Evolutionary conservation across 2,888 invertebrate species (phyloP).

Genomic region (Dryococelus australis): DNA sequence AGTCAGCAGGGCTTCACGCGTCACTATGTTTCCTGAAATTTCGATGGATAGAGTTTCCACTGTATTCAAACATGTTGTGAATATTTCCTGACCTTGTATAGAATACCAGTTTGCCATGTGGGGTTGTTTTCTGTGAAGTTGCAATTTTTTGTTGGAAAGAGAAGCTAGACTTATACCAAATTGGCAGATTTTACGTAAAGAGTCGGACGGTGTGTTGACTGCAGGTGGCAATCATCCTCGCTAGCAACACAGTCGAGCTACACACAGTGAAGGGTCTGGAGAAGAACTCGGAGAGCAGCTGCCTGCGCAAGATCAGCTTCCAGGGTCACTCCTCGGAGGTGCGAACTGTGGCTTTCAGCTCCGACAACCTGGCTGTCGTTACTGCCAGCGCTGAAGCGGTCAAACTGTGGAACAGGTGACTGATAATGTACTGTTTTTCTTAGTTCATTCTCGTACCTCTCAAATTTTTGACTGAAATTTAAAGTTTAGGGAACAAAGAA

Average conservation of each 20-base stretch:
- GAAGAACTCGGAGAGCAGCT: conserved; percentile 61
- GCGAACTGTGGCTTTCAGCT: conserved; percentile 85
- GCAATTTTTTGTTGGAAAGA: too few species aligned
- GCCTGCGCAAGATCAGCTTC: conserved; percentile 70
- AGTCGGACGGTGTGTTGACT: background rate
- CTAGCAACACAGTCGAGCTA: conserved; percentile 79
- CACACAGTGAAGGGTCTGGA: conserved; percentile 63
- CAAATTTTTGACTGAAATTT: too few species aligned
- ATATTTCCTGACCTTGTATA: too few species aligned
- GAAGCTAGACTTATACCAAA: too few species aligned
- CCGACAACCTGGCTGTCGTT: conserved; percentile 86
- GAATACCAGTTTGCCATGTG: too few species aligned
- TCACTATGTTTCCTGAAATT: too few species aligned
- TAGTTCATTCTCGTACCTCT: background rate
- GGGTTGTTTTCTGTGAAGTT: too few species aligned
- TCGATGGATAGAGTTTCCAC: too few species aligned
- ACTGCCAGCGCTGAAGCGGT: conserved; percentile 88
- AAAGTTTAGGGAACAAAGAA: too few species aligned
- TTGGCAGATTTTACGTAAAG: background rate
- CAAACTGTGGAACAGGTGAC: conserved; percentile 92
- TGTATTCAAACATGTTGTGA: too few species aligned
- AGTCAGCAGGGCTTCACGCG: too few species aligned
- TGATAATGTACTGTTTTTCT: background rate
- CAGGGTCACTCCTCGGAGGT: conserved; percentile 93
- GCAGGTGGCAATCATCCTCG: conserved; percentile 67